A percentile compares a stretch with the other conserved stretches of the same genome.
These are phyloP conservation scores for Cryptoblepharus egeriae DNA, from an alignment of 2,797 vertebrate species.

Conservation along the genomic window DNA sequence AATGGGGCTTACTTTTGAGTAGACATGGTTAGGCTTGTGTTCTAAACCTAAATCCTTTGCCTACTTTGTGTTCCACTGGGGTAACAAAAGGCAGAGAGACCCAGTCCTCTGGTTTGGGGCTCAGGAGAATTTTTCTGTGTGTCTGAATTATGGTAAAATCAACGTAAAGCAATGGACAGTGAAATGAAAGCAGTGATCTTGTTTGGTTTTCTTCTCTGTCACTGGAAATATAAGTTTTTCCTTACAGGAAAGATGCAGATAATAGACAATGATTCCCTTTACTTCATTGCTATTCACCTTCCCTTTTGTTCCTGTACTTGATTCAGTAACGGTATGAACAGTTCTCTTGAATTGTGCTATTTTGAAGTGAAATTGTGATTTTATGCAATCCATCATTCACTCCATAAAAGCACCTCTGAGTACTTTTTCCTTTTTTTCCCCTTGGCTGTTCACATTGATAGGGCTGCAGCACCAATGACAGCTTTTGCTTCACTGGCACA, in stretches of 20 bases:
- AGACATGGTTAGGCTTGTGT: no score
- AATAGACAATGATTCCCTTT: slow-evolving; percentile 53
- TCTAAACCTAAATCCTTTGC: slow-evolving; percentile 76
- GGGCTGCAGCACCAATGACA: slow-evolving; percentile 52
- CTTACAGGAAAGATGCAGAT: slow-evolving; percentile 31
- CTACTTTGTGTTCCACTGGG: slow-evolving; percentile 73
- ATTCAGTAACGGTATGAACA: slow-evolving; percentile 45
- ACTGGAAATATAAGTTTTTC: not conserved
- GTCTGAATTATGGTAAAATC: slow-evolving; percentile 72
- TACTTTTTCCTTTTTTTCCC: slow-evolving; percentile 27
- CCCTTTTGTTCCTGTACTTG: slow-evolving; percentile 34
- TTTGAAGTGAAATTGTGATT: slow-evolving; percentile 50
- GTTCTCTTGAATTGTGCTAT: slow-evolving; percentile 39
- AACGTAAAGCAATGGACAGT: slow-evolving; percentile 55
- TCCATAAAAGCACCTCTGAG: slow-evolving; percentile 50
- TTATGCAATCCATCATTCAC: slow-evolving; percentile 45
- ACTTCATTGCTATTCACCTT: slow-evolving; percentile 35
- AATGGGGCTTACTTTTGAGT: no score
- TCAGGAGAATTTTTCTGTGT: slow-evolving; percentile 59
- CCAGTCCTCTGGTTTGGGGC: slow-evolving; percentile 67
- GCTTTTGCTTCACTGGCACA: slow-evolving; percentile 53
- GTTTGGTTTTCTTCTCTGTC: not conserved
- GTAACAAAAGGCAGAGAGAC: slow-evolving; percentile 65
- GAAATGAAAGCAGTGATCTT: slow-evolving; percentile 31
- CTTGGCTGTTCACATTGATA: slow-evolving; percentile 31